Conservation (phyloP, 2,888 invertebrate species). For the Xanthia icteritia region DNA sequence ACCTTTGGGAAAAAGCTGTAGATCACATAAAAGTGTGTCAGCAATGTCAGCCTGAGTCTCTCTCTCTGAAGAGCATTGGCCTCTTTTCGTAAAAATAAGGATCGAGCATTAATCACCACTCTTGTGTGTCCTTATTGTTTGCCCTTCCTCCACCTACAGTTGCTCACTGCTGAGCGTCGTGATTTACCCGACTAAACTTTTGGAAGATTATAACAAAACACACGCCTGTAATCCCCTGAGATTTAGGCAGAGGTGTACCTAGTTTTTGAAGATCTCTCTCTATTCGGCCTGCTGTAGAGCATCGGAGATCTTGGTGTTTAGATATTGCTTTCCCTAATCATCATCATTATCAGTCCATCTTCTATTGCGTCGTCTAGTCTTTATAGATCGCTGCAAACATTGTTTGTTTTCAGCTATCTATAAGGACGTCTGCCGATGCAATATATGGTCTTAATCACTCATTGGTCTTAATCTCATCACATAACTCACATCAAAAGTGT, state of each 20-base stretch:
- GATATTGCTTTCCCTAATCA: neutral
- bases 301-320: neutral
- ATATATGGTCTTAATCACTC: too few relatives aligned
- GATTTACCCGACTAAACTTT: neutral
- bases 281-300: neutral
- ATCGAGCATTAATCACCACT: slow-evolving; percentile 1
- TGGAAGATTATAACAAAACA: neutral
- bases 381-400: neutral
- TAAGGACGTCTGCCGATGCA: neutral
- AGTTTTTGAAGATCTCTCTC: neutral
- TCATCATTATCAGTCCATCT: neutral
- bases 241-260: neutral
- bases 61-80: neutral
- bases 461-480: too few relatives aligned
- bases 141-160: neutral
- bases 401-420: neutral
- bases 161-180: neutral
- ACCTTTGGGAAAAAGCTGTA: neutral
- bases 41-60: neutral
- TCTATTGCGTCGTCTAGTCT: too few relatives aligned
- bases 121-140: neutral
- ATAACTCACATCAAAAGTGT: too few relatives aligned
- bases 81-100: neutral
- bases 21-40: slow-evolving; percentile 13
- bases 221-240: too few relatives aligned